Evolutionary conservation across 2,888 invertebrate genomes (phyloP).

Genomic region (Pandemis corylana): DNA sequence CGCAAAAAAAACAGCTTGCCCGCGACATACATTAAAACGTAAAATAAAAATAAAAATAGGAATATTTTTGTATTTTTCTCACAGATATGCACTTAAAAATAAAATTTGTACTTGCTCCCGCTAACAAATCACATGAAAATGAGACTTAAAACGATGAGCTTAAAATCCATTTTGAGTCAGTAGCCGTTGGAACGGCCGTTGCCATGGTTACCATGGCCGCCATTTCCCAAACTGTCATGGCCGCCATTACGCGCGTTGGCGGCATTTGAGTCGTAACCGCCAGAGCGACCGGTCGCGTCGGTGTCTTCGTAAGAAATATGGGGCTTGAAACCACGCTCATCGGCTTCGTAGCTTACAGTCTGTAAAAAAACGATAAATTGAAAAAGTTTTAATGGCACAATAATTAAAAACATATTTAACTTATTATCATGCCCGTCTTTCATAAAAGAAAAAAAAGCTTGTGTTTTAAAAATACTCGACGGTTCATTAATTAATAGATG

Average conservation of each 20-base stretch:
- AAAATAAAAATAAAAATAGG: constrained; percentile 9
- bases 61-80: constrained; percentile 44
- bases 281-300: constrained; percentile 60
- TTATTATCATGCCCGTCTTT: too few species aligned
- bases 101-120: background rate
- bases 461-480: too few species aligned
- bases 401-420: too few species aligned
- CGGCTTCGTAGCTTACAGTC: constrained; percentile 88
- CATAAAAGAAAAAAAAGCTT: too few species aligned
- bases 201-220: constrained; percentile 51
- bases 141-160: constrained; percentile 30
- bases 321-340: constrained; percentile 87
- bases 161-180: constrained; percentile 47
- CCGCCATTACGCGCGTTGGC: constrained; percentile 53
- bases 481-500: too few species aligned
- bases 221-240: constrained; percentile 45
- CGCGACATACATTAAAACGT: constrained; percentile 23
- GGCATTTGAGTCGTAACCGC: constrained; percentile 69
- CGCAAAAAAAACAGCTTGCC: constrained; percentile 29
- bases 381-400: background rate
- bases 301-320: constrained; percentile 87
- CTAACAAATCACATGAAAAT: constrained; percentile 32
- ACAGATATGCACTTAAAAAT: constrained; percentile 39
- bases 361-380: constrained; percentile 54
- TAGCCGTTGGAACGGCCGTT: constrained; percentile 48